Conservation (phyloP, 1,140 invertebrate species). For the Drosophila sp. region DNA sequence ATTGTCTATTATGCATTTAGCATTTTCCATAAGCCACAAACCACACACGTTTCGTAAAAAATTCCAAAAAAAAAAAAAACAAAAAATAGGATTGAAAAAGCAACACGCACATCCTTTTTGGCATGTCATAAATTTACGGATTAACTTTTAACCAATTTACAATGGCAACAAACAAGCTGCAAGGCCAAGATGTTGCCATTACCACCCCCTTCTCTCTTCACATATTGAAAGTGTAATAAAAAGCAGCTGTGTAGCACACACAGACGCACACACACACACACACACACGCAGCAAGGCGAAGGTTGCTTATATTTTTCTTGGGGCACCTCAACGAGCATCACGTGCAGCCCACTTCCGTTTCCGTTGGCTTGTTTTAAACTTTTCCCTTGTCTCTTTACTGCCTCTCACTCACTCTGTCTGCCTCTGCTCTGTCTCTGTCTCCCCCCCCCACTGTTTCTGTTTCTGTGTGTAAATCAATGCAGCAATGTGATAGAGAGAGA, state of each 20-base stretch:
- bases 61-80: conserved; percentile 16
- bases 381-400: conserved; percentile 26
- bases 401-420: neutral
- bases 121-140: conserved; percentile 79
- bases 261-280: conserved; percentile 18
- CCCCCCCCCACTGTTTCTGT: neutral
- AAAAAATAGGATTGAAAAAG: conserved; percentile 7
- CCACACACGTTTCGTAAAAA: conserved; percentile 45
- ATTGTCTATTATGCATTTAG: conserved; percentile 74
- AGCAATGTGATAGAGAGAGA: conserved; percentile 24
- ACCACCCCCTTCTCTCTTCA: conserved; percentile 45
- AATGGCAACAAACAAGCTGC: conserved; percentile 65
- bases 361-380: conserved; percentile 79
- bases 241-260: conserved; percentile 63
- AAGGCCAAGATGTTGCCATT: conserved; percentile 44
- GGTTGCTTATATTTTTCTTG: conserved; percentile 54
- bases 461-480: conserved; percentile 73
- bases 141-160: conserved; percentile 82
- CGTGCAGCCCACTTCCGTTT: conserved; percentile 80
- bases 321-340: conserved; percentile 78
- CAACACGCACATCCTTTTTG: conserved; percentile 69
- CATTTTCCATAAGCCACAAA: conserved; percentile 39
- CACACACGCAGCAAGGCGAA: conserved; percentile 25
- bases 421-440: too few species aligned
- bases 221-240: conserved; percentile 80